A percentile compares a stretch with the other conserved stretches of the same genome.
Conservation (phyloP, 2,113 vertebrate genomes). For the Bombycilla garrulus region DNA sequence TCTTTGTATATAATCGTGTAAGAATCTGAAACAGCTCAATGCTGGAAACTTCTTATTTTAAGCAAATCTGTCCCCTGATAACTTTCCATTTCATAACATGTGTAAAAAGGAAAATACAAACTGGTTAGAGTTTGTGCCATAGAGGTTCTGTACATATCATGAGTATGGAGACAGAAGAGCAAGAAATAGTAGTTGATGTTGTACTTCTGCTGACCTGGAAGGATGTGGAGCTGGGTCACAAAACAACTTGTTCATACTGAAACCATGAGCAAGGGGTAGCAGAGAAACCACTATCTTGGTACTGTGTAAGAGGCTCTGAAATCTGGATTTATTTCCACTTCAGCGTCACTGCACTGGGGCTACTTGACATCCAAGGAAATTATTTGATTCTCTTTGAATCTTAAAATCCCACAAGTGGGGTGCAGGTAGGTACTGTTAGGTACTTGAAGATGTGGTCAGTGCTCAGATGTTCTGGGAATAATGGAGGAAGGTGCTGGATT, state of each 20-base stretch:
- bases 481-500: background rate
- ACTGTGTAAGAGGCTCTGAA: background rate
- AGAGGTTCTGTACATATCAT: background rate
- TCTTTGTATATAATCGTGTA: background rate
- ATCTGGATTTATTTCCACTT: background rate
- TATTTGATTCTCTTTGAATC: background rate
- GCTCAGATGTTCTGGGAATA: background rate
- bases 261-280: background rate
- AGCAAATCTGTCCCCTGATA: background rate
- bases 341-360: background rate
- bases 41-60: background rate
- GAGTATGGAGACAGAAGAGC: background rate
- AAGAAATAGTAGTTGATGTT: background rate
- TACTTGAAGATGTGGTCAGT: background rate
- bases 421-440: background rate
- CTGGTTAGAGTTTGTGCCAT: background rate
- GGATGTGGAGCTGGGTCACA: background rate
- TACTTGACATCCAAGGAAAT: background rate
- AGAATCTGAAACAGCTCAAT: background rate
- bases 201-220: background rate
- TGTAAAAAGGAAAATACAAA: background rate
- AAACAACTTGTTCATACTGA: background rate
- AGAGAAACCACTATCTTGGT: background rate
- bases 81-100: background rate
- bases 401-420: background rate